phyloP scores from a whole-genome alignment of 2,113 vertebrate species.

The Nettapus auritus region DNA sequence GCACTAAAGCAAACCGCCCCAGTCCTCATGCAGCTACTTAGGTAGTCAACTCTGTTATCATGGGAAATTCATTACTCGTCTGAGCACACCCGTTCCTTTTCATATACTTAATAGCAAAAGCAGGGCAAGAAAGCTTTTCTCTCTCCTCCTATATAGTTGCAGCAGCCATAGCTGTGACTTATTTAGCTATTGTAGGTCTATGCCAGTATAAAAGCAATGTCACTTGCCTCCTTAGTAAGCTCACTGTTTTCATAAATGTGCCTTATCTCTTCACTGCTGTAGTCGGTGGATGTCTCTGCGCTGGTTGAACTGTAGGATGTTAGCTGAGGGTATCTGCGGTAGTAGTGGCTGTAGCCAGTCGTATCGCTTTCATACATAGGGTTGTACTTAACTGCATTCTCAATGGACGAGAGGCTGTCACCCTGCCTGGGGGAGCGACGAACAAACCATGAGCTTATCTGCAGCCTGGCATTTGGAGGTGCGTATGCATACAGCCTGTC shows the following conservation, averaged over 20 bases:
- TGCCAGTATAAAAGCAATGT: background rate
- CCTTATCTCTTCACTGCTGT: conserved; percentile 93
- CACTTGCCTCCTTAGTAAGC: conserved; percentile 90
- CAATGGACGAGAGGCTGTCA: conserved; percentile 87
- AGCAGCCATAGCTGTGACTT: background rate
- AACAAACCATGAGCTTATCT: conserved; percentile 25
- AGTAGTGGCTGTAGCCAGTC: conserved; percentile 84
- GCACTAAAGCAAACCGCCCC: background rate
- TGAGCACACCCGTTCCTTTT: background rate
- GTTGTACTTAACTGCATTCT: conserved; percentile 92
- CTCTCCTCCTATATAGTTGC: background rate
- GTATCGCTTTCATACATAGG: conserved; percentile 89
- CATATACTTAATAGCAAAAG: background rate
- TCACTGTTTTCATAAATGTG: conserved; percentile 93
- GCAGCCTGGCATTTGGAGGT: background rate
- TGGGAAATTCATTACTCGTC: background rate
- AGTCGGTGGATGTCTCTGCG: conserved; percentile 87
- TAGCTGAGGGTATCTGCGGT: conserved; percentile 82
- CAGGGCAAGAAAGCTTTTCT: background rate
- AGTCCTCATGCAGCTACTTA: background rate
- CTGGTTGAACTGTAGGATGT: conserved; percentile 84
- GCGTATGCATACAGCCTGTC: background rate
- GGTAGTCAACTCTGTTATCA: background rate
- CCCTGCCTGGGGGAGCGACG: conserved; percentile 75
- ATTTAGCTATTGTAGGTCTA: background rate